Conservation (phyloP, 2,797 vertebrate species). For the Tokudaia muenninki region DNA sequence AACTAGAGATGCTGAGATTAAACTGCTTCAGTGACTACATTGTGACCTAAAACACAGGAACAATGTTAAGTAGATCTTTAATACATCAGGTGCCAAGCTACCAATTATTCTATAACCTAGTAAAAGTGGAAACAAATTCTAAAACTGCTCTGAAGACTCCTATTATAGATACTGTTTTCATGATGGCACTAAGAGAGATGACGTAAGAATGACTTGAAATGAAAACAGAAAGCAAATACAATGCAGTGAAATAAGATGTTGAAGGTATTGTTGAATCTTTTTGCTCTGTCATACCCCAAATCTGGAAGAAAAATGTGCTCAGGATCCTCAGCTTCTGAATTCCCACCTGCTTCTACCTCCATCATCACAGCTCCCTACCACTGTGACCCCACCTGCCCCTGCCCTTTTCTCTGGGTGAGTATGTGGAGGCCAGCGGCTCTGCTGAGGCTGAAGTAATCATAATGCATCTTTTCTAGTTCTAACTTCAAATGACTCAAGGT, state of each 20-base stretch:
- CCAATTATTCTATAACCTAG: not conserved
- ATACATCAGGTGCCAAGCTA: conserved; percentile 14
- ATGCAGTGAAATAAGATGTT: not conserved
- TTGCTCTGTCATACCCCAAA: conserved; percentile 24
- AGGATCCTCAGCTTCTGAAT: not conserved
- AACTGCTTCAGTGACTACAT: not conserved
- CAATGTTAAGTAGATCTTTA: conserved; percentile 19
- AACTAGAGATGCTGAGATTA: not conserved
- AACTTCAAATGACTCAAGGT: not conserved
- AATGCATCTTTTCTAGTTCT: not conserved
- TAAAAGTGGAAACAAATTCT: conserved; percentile 30
- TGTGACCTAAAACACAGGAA: not conserved
- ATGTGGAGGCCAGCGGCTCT: not conserved
- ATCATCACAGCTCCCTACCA: not conserved
- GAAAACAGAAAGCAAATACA: conserved; percentile 18
- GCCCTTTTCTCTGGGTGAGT: not conserved
- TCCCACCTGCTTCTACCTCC: not conserved
- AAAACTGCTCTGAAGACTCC: not conserved
- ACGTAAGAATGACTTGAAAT: not conserved
- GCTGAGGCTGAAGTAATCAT: not conserved
- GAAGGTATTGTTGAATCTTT: conserved; percentile 3
- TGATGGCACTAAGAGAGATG: not conserved
- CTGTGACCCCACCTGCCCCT: not conserved
- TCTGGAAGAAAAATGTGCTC: not conserved
- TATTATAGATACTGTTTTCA: conserved; percentile 2